Evolutionary conservation across 2,888 invertebrate genomes (phyloP), one percentile per base, ranked within the genome.

Genomic region (Scaptomyza cyrtandrae): DNA sequence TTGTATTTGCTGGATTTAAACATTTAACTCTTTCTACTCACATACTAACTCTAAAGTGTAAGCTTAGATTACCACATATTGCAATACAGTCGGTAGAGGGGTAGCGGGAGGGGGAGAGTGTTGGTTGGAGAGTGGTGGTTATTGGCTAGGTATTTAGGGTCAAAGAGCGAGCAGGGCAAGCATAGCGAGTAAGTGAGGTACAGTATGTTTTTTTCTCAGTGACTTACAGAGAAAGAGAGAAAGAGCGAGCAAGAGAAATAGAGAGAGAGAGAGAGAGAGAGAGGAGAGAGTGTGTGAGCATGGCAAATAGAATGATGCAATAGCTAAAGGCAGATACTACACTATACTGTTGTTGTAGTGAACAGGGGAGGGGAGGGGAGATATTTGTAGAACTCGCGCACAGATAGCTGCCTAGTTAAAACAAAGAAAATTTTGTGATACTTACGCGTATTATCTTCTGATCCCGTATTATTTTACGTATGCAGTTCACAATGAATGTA

Each of bases 401-500:
- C 16, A 19, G 6, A 56, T 60, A 10, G 35, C 53, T 49, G 59
- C 45, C 59, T 71, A 63, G 63, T 54, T 43, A 68, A 46, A 57
- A 69, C 61, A 58, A 67, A 69, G 61, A 74, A 60, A 53, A 55
- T 65, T 39, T 45, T 24, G 41, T 35, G 39, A 37, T 70, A 92
- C 94, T 93, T 92, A 97, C 97, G 94, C 96, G 95, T 87, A 97
- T 97, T 85, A 96, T 95, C 87, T 95, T 95, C 89, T 97, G 97
- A 93, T 98, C 97, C 90, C 96, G 95, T 86, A 97, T 94, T 41
- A 98, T 94, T 90, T 98, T 98, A 80, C 95, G 94, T 76, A 96
- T 94, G 92, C 98, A 98, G 90, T 97, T 97, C 93, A 96, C 96
- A 73, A 97, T 94, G 92, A 98, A 97, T 44, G 97, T 96, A 90